A percentile compares a stretch with the other conserved stretches of the same genome.
Conservation (phyloP, 2,113 vertebrate genomes). For the Boleophthalmus pectinirostris region DNA sequence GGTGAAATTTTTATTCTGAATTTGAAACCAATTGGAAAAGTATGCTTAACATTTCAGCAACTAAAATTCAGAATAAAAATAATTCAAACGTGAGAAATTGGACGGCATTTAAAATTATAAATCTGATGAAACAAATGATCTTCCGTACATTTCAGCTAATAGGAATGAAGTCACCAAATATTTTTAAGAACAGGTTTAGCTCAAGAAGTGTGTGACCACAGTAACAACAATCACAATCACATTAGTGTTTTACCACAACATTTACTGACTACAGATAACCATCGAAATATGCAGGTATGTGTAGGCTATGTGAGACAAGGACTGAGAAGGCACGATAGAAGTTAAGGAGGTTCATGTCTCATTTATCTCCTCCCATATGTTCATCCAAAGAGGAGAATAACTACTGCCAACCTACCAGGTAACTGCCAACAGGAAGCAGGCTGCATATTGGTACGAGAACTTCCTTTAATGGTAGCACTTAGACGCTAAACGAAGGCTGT, state of each 20-base stretch:
- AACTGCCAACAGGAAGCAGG: conserved; percentile 64
- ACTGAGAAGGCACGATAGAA: not conserved
- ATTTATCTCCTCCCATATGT: conserved; percentile 22
- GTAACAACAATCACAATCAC: conserved; percentile 65
- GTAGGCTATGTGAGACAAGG: conserved; percentile 10
- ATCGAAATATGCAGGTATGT: not conserved
- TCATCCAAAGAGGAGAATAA: conserved; percentile 35
- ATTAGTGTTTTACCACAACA: conserved; percentile 14
- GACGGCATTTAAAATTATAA: no score
- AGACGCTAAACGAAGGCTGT: conserved; percentile 16
- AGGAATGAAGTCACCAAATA: no score
- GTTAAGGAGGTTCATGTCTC: not conserved
- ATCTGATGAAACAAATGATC: no score
- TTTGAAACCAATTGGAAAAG: no score
- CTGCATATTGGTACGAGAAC: conserved; percentile 25
- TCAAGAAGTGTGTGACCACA: conserved; percentile 25
- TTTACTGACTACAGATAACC: not conserved
- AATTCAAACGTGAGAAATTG: no score
- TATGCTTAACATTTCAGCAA: no score
- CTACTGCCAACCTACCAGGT: conserved; percentile 72
- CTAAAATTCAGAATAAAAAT: no score
- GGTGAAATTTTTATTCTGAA: no score
- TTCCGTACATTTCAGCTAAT: no score
- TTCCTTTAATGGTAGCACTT: conserved; percentile 47
- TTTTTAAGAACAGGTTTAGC: conserved; percentile 5